Base-by-base conservation (phyloP, 2,113 vertebrate species). In the Pontoporia blainvillei region DNA sequence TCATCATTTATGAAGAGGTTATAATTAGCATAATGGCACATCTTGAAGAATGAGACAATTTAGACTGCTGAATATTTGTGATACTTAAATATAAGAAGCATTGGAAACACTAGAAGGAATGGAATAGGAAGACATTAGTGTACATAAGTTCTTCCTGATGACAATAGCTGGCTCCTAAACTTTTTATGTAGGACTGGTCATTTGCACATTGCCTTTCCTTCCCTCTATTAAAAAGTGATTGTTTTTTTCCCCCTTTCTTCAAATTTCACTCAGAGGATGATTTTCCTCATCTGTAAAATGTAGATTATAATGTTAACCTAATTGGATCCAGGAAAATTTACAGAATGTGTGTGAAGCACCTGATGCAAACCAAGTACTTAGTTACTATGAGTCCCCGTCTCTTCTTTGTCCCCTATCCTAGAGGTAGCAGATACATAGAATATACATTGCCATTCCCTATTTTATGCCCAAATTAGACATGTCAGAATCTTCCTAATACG, bases 1-100 rank as follows among this genome's bases (percentile, higher is more conserved):
- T 94, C 15, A 67, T 59, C 21, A 82, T 86, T 95, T 86, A 59
- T 79, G 78, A 91, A 67, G 67, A 73, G 54, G 75, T 83, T 90
- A 71, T 95, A 90, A 54, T 78, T 54, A 54, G 46, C 49, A 25
- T 54, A 54, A 49, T 25, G 49, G 31, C 34, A 36, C 20, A 54
- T 54, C 46, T 93, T 94, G 25, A 96, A 95, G 66, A 78, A 82
- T 92, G 84, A 89, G 29, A 62, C 72, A 62, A 73, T 91, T 89
- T 52, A 86, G 44, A 90, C 46, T 81, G 49, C 27, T 39, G 39
- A 66, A 46, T 93, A 73, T 88, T 69, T 87, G 75, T 90, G 13
- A 90, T 61, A 57, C 2, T 59, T 54, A 64, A 86, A 39, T 89
- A 29, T 67, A 36, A 90, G 41, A 86, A 82, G 8, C 10, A 7